Conservation (phyloP, 1,140 invertebrate genomes). For the Bombus confusus region DNA sequence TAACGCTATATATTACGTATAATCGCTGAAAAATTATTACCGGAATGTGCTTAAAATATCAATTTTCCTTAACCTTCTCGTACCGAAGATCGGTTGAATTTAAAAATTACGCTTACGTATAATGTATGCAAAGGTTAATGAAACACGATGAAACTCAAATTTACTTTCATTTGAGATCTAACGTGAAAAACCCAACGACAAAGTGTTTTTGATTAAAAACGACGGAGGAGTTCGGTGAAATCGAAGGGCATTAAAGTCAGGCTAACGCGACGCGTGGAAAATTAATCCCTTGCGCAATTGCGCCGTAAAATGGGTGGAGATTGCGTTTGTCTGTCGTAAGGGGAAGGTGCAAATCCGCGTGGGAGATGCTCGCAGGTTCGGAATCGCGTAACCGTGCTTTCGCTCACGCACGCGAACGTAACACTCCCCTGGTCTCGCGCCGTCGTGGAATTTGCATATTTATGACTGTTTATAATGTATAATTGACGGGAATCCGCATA, state of each 20-base stretch:
- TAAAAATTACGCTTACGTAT: not conserved
- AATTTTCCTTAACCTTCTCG: not conserved
- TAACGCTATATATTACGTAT: not conserved
- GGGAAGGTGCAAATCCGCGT: constrained; percentile 67
- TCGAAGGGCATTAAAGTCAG: constrained; percentile 1
- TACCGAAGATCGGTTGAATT: no score
- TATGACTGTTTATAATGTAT: constrained; percentile 75
- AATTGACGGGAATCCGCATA: constrained; percentile 71
- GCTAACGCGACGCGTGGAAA: not conserved
- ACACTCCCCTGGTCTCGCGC: not conserved
- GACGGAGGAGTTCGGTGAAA: not conserved
- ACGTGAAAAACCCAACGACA: not conserved
- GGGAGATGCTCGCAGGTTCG: constrained; percentile 49
- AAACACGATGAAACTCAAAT: not conserved
- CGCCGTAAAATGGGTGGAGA: constrained; percentile 44
- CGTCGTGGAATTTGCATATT: constrained; percentile 66
- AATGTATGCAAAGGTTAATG: not conserved
- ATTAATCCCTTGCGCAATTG: constrained; percentile 34
- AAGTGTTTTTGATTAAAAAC: not conserved
- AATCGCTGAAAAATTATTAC: not conserved
- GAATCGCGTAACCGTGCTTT: constrained; percentile 47
- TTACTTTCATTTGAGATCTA: not conserved
- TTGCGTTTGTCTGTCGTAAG: constrained; percentile 50
- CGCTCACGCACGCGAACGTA: constrained; percentile 49
- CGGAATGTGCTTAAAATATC: no score